Evolutionary conservation across 2,113 vertebrate genomes (phyloP).

Genomic region (Pluvianellus socialis): DNA sequence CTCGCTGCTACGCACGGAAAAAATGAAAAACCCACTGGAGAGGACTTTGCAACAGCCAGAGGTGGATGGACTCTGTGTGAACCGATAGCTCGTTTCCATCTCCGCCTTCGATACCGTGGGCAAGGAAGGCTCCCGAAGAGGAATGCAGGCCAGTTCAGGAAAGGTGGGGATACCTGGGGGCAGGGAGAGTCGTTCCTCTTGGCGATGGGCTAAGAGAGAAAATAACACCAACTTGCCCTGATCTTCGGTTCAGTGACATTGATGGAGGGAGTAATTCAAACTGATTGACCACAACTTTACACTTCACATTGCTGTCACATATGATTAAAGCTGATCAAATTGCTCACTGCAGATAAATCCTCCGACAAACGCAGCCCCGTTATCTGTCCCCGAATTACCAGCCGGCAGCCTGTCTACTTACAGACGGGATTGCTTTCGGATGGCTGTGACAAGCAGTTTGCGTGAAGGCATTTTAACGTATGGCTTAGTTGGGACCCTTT

Average conservation of each 20-base stretch:
- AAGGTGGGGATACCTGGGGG: not conserved
- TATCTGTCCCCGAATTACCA: not conserved
- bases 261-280: constrained; percentile 56
- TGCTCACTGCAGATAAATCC: not conserved
- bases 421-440: not conserved
- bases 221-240: not conserved
- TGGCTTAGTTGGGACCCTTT: not conserved
- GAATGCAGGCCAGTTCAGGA: not conserved
- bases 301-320: constrained; percentile 33
- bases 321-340: constrained; percentile 39
- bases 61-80: not conserved
- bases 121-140: not conserved
- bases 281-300: constrained; percentile 41
- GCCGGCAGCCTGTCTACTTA: not conserved
- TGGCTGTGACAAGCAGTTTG: not conserved
- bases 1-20: not conserved
- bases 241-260: not conserved
- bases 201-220: not conserved
- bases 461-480: not conserved
- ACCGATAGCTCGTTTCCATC: not conserved
- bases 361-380: not conserved
- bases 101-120: not conserved
- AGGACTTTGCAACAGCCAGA: not conserved
- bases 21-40: not conserved
- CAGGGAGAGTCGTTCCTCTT: not conserved